These are phyloP conservation scores for Parazoanthus darwini DNA, from an alignment of 92 coral and sea anemone genomes.

Conservation along the genomic window DNA sequence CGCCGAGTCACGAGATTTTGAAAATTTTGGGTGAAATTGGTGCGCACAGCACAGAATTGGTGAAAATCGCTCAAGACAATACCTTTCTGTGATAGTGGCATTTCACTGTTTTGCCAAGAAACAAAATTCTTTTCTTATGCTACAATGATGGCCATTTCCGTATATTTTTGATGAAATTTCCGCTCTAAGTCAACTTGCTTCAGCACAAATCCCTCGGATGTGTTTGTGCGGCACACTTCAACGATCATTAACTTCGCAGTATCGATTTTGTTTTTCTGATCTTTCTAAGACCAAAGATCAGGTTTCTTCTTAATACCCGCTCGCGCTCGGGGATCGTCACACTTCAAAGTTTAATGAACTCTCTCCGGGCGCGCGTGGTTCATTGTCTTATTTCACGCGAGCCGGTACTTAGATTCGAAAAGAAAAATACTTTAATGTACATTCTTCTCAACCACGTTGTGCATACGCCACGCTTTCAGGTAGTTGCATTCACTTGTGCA, in stretches of 20 bases:
- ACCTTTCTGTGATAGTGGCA: neutral
- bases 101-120: neutral
- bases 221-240: conserved; percentile 35
- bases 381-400: conserved; percentile 38
- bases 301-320: conserved; percentile 23
- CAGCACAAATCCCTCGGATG: neutral
- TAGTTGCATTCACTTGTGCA: conserved; percentile 35
- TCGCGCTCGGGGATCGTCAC: conserved; percentile 28
- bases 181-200: conserved; percentile 1
- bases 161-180: conserved; percentile 31
- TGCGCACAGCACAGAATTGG: too few relatives aligned
- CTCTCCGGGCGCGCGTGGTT: conserved; percentile 31
- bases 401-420: conserved; percentile 12
- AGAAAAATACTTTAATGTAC: conserved; percentile 35
- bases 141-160: conserved; percentile 35
- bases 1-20: too few relatives aligned
- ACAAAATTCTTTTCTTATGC: conserved; percentile 1
- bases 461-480: conserved; percentile 43
- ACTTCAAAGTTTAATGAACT: conserved; percentile 44
- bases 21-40: too few relatives aligned
- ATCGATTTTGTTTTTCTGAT: conserved; percentile 15
- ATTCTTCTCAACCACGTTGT: conserved; percentile 32
- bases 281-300: conserved; percentile 37
- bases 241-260: conserved; percentile 19
- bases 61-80: too few relatives aligned